These are phyloP conservation scores for Syngnathus acus DNA, from an alignment of 2,797 vertebrate species.

Conservation along the genomic window DNA sequence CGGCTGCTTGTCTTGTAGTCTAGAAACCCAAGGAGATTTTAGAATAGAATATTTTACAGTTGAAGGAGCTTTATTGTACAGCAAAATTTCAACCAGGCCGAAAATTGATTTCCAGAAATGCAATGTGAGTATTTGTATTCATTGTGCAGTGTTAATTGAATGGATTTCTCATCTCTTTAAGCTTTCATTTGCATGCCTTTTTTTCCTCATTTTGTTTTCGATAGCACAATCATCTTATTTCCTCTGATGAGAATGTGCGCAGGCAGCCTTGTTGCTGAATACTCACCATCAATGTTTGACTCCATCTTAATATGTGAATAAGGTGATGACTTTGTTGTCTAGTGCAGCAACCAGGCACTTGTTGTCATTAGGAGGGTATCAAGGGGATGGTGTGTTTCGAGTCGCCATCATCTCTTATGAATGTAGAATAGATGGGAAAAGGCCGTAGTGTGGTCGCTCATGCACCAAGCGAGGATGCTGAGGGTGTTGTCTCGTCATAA, in stretches of 20 bases:
- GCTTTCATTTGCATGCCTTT: background rate
- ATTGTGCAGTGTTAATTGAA: background rate
- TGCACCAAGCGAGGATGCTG: slow-evolving; percentile 14
- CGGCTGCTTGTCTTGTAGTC: slow-evolving; percentile 39
- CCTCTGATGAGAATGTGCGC: background rate
- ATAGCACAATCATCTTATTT: background rate
- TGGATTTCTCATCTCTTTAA: background rate
- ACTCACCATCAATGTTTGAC: background rate
- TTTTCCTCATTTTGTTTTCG: no score
- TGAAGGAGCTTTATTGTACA: background rate
- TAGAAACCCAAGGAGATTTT: slow-evolving; percentile 29
- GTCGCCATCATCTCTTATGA: background rate
- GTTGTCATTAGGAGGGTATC: background rate
- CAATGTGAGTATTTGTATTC: slow-evolving; percentile 31
- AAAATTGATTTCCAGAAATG: slow-evolving; percentile 44
- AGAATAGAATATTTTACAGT: slow-evolving; percentile 7
- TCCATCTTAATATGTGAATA: background rate
- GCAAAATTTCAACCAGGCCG: slow-evolving; percentile 4
- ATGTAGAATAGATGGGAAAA: background rate
- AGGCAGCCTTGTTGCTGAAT: background rate
- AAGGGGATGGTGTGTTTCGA: background rate
- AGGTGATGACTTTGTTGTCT: background rate
- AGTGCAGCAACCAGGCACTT: slow-evolving; percentile 6
- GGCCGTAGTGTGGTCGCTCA: background rate
- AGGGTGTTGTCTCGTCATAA: slow-evolving; percentile 17